Conservation (phyloP, 1,140 invertebrate genomes). For the Panonychus citri region DNA sequence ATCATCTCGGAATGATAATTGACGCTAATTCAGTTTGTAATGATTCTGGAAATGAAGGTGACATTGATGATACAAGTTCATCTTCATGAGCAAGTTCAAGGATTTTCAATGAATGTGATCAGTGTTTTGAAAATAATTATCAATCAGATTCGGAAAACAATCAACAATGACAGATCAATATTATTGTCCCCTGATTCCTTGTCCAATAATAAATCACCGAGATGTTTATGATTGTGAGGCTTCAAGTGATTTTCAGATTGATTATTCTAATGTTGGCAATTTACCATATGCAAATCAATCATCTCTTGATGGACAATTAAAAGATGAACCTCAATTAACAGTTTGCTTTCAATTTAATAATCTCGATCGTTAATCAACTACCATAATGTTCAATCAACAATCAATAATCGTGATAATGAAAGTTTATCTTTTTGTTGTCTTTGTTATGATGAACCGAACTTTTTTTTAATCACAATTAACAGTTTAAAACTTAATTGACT, state of each 20-base stretch:
- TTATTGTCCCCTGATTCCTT: too few species aligned
- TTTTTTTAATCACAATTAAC: too few species aligned
- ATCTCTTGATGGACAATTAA: too few species aligned
- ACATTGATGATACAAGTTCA: slow-evolving; percentile 35
- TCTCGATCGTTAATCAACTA: too few species aligned
- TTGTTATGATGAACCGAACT: too few species aligned
- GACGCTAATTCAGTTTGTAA: slow-evolving; percentile 61
- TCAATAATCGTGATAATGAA: too few species aligned
- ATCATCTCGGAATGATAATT: too few species aligned
- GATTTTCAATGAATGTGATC: slow-evolving; percentile 19
- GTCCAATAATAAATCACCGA: not conserved
- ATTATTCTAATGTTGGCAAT: not conserved
- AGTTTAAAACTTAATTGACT: too few species aligned
- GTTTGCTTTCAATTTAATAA: not conserved
- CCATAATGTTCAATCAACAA: too few species aligned
- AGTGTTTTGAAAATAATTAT: slow-evolving; percentile 29
- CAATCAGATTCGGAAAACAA: not conserved
- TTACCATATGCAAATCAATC: too few species aligned
- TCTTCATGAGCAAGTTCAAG: slow-evolving; percentile 49
- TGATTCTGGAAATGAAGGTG: slow-evolving; percentile 25
- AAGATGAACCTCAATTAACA: too few species aligned
- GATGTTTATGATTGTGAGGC: not conserved
- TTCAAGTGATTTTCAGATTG: not conserved
- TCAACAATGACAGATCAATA: not conserved
- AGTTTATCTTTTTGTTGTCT: too few species aligned